Percentiles rank a stretch among this genome's conserved stretches.
Conservation (phyloP, 92 coral and sea anemone species). For the Phenganax marumi region DNA sequence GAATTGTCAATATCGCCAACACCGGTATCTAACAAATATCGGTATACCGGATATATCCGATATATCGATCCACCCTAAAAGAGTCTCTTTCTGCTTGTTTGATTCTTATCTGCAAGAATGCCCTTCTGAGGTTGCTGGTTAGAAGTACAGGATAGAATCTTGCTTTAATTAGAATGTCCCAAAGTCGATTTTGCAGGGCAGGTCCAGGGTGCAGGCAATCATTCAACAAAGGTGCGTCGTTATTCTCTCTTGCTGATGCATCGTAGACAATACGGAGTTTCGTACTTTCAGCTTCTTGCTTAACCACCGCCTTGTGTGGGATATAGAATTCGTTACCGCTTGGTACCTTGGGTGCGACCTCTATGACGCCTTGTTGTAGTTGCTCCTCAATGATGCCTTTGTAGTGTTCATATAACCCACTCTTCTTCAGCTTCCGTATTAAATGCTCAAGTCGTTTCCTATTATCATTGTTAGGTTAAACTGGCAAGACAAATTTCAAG, state of each 20-base stretch:
- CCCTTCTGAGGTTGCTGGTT: slow-evolving; percentile 16
- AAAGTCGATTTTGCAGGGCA: slow-evolving; percentile 7
- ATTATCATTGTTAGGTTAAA: too few species aligned
- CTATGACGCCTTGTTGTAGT: not conserved
- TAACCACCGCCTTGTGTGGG: not conserved
- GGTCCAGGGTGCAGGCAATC: slow-evolving; percentile 32
- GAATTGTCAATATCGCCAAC: too few species aligned
- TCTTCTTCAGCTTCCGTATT: slow-evolving; percentile 11
- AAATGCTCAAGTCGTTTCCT: slow-evolving; percentile 16
- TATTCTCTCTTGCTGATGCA: slow-evolving; percentile 13
- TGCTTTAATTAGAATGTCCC: slow-evolving; percentile 16
- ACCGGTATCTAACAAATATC: too few species aligned
- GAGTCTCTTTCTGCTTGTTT: slow-evolving; percentile 20
- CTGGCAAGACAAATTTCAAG: too few species aligned
- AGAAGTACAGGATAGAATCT: slow-evolving; percentile 22
- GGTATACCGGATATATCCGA: too few species aligned
- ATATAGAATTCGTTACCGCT: slow-evolving; percentile 5
- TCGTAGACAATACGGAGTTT: slow-evolving; percentile 11
- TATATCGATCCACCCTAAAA: too few species aligned
- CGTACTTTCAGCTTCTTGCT: not conserved
- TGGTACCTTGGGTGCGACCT: not conserved
- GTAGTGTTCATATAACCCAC: not conserved
- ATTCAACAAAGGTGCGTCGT: slow-evolving; percentile 1
- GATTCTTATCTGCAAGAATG: slow-evolving; percentile 26
- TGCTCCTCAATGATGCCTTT: not conserved